Evolutionary conservation across 1,140 invertebrate species (phyloP), one percentile per base, ranked within the genome.

Genomic region (Anoplolepis gracilipes): DNA sequence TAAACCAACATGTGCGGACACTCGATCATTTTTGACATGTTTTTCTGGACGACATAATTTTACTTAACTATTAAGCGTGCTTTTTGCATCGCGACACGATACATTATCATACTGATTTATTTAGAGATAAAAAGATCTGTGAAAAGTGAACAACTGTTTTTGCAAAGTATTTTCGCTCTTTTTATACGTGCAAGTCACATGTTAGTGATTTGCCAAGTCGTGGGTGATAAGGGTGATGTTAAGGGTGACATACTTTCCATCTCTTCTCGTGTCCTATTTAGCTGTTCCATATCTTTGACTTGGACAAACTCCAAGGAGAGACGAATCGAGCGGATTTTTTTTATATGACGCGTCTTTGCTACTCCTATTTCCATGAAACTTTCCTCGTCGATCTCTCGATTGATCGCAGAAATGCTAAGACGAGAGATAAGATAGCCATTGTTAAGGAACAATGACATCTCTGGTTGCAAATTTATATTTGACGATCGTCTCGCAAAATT

Each of bases 151-250:
- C 7, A 64, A 46, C 1, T 46, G 36, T 46, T 77, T 77, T 77
- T 28, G 19, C 7, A 10, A 64, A 64, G 28, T 49, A 53, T 49
- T 36, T 78, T 46, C n/a, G n/a, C 19, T 46, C 13, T 25, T 77
- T 49, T 77, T 64, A 11, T 46, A 49, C 46, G 16, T 22, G 13
- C 30, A 76, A 39, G 25, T 8, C 22, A 39, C 8, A 5, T 13
- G 46, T 19, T 46, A n/a, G 28, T 10, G 19, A 64, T 77, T n/a
- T 77, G 36, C 57, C 72, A 62, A 62, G n/a, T 73, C 49, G 49
- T 73, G 28, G 46, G 46, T 72, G 28, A n/a, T n/a, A n/a, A n/a
- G n/a, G n/a, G 19, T 22, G 33, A 72, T 10, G 30, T 55, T 73
- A 55, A 73, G 49, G 19, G 11, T 57, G 70, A 73, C 33, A 73